Evolutionary conservation across 2,888 invertebrate species (phyloP), one percentile per base, ranked within the genome.

Genomic region (Trachelus iudaicus): DNA sequence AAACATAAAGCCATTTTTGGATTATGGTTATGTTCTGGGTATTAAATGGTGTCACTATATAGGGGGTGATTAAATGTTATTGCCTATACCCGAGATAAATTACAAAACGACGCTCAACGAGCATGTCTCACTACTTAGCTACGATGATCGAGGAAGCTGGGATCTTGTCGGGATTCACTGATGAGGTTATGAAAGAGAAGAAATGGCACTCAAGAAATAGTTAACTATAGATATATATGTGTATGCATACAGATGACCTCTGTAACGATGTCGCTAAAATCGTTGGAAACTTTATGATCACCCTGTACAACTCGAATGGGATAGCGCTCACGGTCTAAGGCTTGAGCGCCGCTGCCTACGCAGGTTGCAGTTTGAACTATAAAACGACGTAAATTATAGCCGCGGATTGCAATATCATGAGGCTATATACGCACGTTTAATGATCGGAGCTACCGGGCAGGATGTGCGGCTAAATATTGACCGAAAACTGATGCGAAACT

Each of bases 341-440:
- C 87, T 87, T 84, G 89, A 88, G 87, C 85, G 84, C 83, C 82
- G 37, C 81, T 81, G 86, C 85, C 89, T 87, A 89, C 89, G 87
- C 89, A 88, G 88, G 87, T 90, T 90, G 90, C 91, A 90, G 91
- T 91, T 91, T 91, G 89, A 90, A 91, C 91, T 91, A 91, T 91
- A 91, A 91, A 91, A 91, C 91, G 91, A 90, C 90, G 90, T 90
- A 91, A 91, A 91, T 91, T 91, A 91, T 90, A 89, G 90, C 90
- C 89, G 85, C 89, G 91, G 90, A 91, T 91, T 90, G 91, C 90
- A 90, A 91, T 91, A 91, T 91, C 91, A 91, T 91, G 91, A 91
- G 91, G 91, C 90, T 89, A 90, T 91, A 91, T 90, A 91, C 91
- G 91, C 90, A 90, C 90, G 90, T 91, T 91, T 91, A 91, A 91